A percentile compares a stretch with the other conserved stretches of the same genome.
Evolutionary conservation across 1,140 invertebrate genomes (phyloP).

Genomic region (Drosophila repletoides): DNA sequence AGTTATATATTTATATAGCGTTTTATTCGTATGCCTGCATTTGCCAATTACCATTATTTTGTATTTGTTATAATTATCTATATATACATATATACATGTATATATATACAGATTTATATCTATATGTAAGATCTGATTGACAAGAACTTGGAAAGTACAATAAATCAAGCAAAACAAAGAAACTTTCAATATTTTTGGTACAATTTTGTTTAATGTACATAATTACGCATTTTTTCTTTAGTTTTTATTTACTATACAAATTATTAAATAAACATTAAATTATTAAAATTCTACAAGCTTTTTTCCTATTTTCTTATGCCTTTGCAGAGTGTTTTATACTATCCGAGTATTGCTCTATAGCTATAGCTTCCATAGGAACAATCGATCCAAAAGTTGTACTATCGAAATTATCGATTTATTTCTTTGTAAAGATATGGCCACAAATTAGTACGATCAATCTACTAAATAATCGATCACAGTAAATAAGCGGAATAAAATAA

Average conservation of each 20-base stretch:
- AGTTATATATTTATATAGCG: constrained; percentile 33
- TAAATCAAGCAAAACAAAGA: neutral
- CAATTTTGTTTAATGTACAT: constrained; percentile 67
- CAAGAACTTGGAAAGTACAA: constrained; percentile 15
- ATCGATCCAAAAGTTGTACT: no score
- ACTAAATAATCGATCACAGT: no score
- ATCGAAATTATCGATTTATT: no score
- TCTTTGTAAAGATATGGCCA: no score
- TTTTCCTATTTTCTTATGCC: neutral
- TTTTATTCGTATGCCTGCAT: constrained; percentile 57
- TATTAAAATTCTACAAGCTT: constrained; percentile 46
- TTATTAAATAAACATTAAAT: constrained; percentile 66
- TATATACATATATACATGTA: constrained; percentile 43
- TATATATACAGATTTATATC: constrained; percentile 39
- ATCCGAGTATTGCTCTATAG: no score
- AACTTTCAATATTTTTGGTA: constrained; percentile 53
- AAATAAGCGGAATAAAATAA: no score
- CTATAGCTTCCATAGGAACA: no score
- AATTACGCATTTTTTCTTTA: constrained; percentile 57
- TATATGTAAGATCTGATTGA: constrained; percentile 35
- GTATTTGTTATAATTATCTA: constrained; percentile 46
- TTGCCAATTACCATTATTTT: constrained; percentile 74
- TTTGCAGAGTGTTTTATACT: constrained; percentile 50
- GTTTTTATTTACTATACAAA: constrained; percentile 50
- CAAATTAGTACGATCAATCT: no score